Conservation (phyloP, 2,113 vertebrate species). For the Paramisgurnus dabryanus region DNA sequence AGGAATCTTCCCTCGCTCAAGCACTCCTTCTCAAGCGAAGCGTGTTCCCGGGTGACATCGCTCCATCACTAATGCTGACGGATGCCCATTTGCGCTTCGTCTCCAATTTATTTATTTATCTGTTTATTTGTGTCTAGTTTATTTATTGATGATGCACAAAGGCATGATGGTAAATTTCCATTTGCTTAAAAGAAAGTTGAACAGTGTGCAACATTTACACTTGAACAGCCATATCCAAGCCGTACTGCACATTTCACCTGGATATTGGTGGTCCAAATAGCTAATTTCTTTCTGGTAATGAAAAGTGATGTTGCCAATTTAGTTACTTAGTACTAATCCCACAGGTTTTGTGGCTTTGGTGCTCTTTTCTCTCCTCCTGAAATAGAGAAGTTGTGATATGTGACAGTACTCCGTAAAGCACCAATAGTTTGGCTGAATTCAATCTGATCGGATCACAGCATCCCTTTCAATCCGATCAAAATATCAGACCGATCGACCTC, state of each 20-base stretch:
- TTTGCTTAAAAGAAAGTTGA: constrained; percentile 57
- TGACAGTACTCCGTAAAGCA: constrained; percentile 2
- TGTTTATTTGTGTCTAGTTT: constrained; percentile 76
- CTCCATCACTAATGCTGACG: constrained; percentile 75
- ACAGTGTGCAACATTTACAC: constrained; percentile 59
- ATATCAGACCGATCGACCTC: no score
- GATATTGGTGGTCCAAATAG: constrained; percentile 63
- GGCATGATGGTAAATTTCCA: constrained; percentile 66
- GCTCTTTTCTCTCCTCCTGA: constrained; percentile 20
- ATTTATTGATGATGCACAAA: constrained; percentile 75
- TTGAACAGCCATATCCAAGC: constrained; percentile 43
- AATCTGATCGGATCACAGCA: no score
- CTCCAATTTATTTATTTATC: constrained; percentile 78
- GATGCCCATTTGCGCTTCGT: constrained; percentile 70
- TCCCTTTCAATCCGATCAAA: no score
- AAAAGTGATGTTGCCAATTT: constrained; percentile 73
- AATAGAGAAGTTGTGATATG: constrained; percentile 4
- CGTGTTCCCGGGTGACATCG: constrained; percentile 67
- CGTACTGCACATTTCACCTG: constrained; percentile 66
- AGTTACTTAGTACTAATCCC: constrained; percentile 73
- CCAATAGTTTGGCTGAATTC: no score
- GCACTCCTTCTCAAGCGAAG: constrained; percentile 64
- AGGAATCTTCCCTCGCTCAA: constrained; percentile 49
- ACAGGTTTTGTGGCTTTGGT: constrained; percentile 60
- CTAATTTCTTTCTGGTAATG: constrained; percentile 68